phyloP scores from a whole-genome alignment of 1,140 invertebrate species.

The Physella acuta region DNA sequence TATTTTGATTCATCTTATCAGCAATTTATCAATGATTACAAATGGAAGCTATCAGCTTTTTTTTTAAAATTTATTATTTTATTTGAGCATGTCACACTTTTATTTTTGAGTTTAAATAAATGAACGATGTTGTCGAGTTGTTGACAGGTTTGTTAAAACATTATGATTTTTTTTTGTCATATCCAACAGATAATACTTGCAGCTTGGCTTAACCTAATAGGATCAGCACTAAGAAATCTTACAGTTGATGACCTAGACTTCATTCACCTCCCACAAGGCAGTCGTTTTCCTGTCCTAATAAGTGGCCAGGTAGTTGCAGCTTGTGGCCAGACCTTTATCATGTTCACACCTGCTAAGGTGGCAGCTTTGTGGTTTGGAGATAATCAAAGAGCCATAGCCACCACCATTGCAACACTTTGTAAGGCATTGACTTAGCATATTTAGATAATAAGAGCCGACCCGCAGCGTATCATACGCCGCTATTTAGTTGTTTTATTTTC shows the following conservation, averaged over 20 bases:
- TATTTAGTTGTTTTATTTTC: too few species aligned
- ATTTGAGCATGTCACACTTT: too few species aligned
- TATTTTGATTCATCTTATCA: too few species aligned
- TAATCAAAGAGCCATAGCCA: slow-evolving; percentile 59
- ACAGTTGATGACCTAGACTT: too few species aligned
- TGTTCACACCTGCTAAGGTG: slow-evolving; percentile 61
- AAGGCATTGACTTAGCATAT: too few species aligned
- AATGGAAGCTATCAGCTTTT: too few species aligned
- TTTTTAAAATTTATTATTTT: too few species aligned
- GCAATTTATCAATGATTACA: too few species aligned
- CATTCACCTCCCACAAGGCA: slow-evolving; percentile 33
- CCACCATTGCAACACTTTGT: slow-evolving; percentile 52
- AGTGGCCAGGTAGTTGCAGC: slow-evolving; percentile 59
- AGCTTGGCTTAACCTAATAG: slow-evolving; percentile 61
- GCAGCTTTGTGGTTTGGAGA: slow-evolving; percentile 62
- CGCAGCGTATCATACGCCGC: too few species aligned
- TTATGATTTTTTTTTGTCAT: slow-evolving; percentile 4
- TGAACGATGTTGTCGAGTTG: neutral
- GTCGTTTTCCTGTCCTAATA: slow-evolving; percentile 41
- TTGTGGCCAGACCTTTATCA: slow-evolving; percentile 60
- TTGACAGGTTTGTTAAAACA: neutral
- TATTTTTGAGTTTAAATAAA: too few species aligned
- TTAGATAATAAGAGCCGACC: too few species aligned
- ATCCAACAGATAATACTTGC: slow-evolving; percentile 59
- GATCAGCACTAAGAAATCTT: slow-evolving; percentile 57